A percentile compares a stretch with the other conserved stretches of the same genome.
Conservation (phyloP, 2,888 invertebrate genomes). For the Drosophila suboccidentalis region DNA sequence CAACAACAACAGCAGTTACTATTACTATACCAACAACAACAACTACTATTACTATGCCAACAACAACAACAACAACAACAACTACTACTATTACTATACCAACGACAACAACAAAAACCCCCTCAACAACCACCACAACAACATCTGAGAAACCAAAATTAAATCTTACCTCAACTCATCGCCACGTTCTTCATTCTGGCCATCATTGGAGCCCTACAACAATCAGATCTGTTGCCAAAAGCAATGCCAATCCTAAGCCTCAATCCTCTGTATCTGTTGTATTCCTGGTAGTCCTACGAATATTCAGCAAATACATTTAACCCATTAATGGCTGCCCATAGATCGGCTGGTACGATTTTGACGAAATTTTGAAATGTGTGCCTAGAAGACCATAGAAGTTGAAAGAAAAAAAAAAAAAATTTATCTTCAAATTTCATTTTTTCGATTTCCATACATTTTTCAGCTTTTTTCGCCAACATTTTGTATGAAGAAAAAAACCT, state of each 20-base stretch:
- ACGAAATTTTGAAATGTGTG: too few species aligned
- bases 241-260: neutral
- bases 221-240: neutral
- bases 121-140: neutral
- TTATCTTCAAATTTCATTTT: too few species aligned
- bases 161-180: neutral
- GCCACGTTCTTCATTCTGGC: neutral
- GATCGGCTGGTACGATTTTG: too few species aligned
- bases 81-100: neutral
- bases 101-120: neutral
- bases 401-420: too few species aligned
- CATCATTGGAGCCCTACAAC: constrained; percentile 6
- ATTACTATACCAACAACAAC: neutral
- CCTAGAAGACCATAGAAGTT: too few species aligned
- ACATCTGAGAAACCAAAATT: neutral
- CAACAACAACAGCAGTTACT: constrained; percentile 6
- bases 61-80: neutral
- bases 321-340: too few species aligned
- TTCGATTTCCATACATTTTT: too few species aligned
- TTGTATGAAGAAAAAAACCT: too few species aligned
- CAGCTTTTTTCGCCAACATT: too few species aligned
- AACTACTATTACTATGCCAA: neutral
- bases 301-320: neutral
- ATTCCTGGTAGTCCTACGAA: neutral
- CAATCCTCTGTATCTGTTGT: neutral